Conservation (phyloP, 2,888 invertebrate genomes). For the Lasioglossum leucozonium region DNA sequence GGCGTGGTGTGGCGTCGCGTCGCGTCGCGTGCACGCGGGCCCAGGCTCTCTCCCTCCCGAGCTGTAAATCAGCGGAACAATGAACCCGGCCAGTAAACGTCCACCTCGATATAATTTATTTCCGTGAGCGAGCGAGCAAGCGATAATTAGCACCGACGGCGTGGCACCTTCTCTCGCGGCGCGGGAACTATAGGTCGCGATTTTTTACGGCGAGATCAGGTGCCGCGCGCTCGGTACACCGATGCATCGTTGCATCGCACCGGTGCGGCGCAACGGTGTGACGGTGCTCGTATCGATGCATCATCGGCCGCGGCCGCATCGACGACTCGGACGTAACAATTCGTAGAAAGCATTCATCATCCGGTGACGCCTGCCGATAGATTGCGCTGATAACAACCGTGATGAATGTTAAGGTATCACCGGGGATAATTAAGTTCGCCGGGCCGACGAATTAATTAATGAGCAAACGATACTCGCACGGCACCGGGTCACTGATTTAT, state of each 20-base stretch:
- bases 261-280: background rate
- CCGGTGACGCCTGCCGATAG: constrained; percentile 23
- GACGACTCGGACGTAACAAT: constrained; percentile 12
- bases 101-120: constrained; percentile 67
- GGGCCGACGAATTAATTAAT: constrained; percentile 35
- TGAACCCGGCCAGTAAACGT: constrained; percentile 66
- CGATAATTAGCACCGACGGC: constrained; percentile 62
- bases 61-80: constrained; percentile 69
- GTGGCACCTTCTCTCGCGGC: constrained; percentile 14
- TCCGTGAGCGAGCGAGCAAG: constrained; percentile 44
- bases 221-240: background rate
- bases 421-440: constrained; percentile 29
- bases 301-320: constrained; percentile 22
- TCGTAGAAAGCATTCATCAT: constrained; percentile 44
- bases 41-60: background rate
- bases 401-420: constrained; percentile 28
- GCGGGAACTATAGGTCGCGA: constrained; percentile 11
- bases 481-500: background rate
- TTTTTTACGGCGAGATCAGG: constrained; percentile 34
- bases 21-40: constrained; percentile 40
- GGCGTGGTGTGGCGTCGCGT: too few species aligned
- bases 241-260: background rate
- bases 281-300: constrained; percentile 15
- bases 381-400: constrained; percentile 25
- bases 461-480: constrained; percentile 21